Percentiles rank a stretch among this genome's conserved stretches.
Evolutionary conservation across 2,797 vertebrate genomes (phyloP).

Genomic region (Ceryle rudis): DNA sequence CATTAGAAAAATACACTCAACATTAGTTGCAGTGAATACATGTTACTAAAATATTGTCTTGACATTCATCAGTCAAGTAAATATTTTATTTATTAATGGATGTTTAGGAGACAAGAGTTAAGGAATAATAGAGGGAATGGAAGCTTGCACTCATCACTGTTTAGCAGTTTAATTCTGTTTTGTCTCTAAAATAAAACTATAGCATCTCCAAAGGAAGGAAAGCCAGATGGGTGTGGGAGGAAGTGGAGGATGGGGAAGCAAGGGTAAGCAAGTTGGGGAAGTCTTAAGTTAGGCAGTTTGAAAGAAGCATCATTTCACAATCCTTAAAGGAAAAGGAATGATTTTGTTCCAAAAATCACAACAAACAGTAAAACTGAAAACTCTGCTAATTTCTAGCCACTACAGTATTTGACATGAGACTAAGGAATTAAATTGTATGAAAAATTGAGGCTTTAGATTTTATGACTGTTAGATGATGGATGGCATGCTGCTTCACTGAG

Average conservation of each 20-base stretch:
- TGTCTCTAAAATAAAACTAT: neutral
- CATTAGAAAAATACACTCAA: neutral
- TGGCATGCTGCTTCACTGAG: accelerated
- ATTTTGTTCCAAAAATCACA: neutral
- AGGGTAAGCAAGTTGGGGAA: conserved; percentile 41
- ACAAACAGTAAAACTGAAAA: neutral
- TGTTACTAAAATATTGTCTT: neutral
- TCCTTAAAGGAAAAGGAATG: neutral
- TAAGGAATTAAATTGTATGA: neutral
- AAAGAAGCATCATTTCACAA: neutral
- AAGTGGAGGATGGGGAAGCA: conserved; percentile 40
- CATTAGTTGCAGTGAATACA: neutral
- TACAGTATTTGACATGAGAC: neutral
- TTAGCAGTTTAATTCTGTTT: conserved; percentile 27
- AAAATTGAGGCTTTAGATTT: neutral
- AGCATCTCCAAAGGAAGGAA: conserved; percentile 37
- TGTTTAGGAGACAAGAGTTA: neutral
- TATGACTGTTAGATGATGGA: neutral
- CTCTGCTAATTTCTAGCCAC: neutral
- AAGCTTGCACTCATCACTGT: neutral
- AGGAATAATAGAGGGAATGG: neutral
- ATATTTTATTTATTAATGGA: conserved; percentile 6
- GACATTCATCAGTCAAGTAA: neutral
- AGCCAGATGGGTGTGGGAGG: conserved; percentile 64
- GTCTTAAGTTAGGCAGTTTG: neutral